Base-by-base conservation (phyloP, 2,113 vertebrate genomes). In the Xenopus laevis region DNA sequence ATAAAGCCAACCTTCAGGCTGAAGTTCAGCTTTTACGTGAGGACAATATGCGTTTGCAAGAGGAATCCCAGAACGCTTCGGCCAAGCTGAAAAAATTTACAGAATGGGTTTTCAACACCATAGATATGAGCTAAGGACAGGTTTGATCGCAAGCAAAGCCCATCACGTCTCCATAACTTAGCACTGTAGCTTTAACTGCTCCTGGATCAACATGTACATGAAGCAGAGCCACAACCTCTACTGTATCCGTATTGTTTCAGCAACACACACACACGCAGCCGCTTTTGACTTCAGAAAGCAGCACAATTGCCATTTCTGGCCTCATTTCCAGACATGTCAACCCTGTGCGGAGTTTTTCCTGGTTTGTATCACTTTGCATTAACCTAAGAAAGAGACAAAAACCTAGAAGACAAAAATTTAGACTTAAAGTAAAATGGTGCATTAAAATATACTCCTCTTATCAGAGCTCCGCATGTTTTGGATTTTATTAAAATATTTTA, bases 11-110 rank as follows among this genome's bases (percentile, higher is more conserved):
- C 9, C 91, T 98, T 61, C 96, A 98, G 84, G 91, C 86, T 0
- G 95, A 98, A 87, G 91, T 98, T 50, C 92, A 95, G 68, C 90
- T 90, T 78, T 83, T 98, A 79, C 87, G 95, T 2, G 95, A 97
- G 82, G 95, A 98, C 90, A 98, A 98, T 90, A 87, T 95, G 89
- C 88, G 95, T 57, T 91, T 98, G 77, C 93, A 97, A 78, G 95
- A 98, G 84, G 96, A 98, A 82, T 98, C 96, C 59, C 96, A 97
- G 90, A 96, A 91, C 4, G 96, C 96, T 77, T 95, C 96, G 0
- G 94, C 96, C 87, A 97, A 98, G 84, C 91, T 98, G 78, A 96
- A 98, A 90, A 98, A 98, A 84, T 98, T 98, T 91, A 98, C 96
- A 0, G 96, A 98, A 77, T 98, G 96, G 96, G 95, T 98, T 86